Evolutionary conservation across 2,888 invertebrate species (phyloP), one percentile per base, ranked within the genome.

Genomic region (Teleogryllus oceanicus): DNA sequence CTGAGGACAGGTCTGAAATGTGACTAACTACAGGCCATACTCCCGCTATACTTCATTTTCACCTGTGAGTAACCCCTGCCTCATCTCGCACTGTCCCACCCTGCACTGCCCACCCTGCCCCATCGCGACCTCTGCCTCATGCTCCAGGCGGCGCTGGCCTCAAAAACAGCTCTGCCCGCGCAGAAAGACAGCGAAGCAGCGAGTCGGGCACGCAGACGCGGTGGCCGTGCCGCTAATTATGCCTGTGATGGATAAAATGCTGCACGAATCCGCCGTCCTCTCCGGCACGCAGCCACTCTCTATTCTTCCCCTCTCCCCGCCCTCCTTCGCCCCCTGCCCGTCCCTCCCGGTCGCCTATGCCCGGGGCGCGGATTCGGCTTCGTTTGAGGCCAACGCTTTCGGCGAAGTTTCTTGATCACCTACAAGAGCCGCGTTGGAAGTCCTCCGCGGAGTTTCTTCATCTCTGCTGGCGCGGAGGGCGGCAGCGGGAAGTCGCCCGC

Each of bases 11-110:
- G 79, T 79, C 79, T 79, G 79, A 79, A 81, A 79, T 79, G 78
- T 81, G 81, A 81, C 81, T 81, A 79, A 81, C n/a, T n/a, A n/a
- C n/a, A n/a, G n/a, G n/a, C 79, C 79, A 78, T 74, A 79, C 49
- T 62, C 4, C 62, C 62, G 75, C 80, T 74, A 77, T 50, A 62
- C 16, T 62, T 62, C 62, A 62, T 62, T 62, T 62, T 11, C 11
- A 62, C 49, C 49, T 50, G 37, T 77, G 49, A 49, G 77, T 77
- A 49, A 49, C 49, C 77, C 77, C 18, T 11, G 62, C 11, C 62
- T 62, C n/a, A n/a, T 62, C 62, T n/a, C n/a, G 62, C 62, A 62
- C 3, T n/a, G 16, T n/a, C 37, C 37, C 2, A 3, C 24, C 24
- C 24, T 3, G 24, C 24, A n/a, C n/a, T n/a, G n/a, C 24, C n/a